A percentile compares a stretch with the other conserved stretches of the same genome.
These are phyloP conservation scores for Aurelia sp. DNA, from an alignment of 30 jellyfish, hydroid and myxozoan species.

Conservation along the genomic window DNA sequence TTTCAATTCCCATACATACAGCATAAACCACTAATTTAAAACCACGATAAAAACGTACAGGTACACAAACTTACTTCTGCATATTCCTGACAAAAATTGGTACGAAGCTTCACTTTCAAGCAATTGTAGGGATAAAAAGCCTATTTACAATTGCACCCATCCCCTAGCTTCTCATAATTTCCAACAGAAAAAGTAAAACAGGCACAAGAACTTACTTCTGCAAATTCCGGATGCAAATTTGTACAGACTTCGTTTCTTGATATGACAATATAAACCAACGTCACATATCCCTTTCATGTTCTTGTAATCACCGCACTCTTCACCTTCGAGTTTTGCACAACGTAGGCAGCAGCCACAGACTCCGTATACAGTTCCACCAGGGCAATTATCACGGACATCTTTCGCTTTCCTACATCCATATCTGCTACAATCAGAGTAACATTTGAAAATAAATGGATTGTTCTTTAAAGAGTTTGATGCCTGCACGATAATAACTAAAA, in stretches of 20 bases:
- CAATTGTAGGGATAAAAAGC: background rate
- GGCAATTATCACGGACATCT: conserved; percentile 73
- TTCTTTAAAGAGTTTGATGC: conserved; percentile 26
- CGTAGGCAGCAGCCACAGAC: conserved; percentile 91
- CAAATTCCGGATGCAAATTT: conserved; percentile 72
- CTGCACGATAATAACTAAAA: conserved; percentile 22
- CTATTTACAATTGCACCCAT: too few species aligned
- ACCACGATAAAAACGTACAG: background rate
- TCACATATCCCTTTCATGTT: conserved; percentile 85
- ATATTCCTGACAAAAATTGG: conserved; percentile 57
- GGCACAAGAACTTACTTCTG: conserved; percentile 44
- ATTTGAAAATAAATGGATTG: conserved; percentile 45
- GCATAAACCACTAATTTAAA: too few species aligned
- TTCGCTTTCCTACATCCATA: conserved; percentile 62
- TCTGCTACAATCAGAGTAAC: conserved; percentile 76
- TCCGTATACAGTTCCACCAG: conserved; percentile 87
- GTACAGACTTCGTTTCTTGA: conserved; percentile 29
- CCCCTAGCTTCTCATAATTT: too few species aligned
- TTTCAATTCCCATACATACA: too few species aligned
- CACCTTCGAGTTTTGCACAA: conserved; percentile 83
- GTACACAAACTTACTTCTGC: conserved; percentile 62
- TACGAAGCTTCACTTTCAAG: conserved; percentile 17
- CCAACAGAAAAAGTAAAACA: background rate
- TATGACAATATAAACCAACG: conserved; percentile 76
- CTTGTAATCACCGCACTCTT: conserved; percentile 86